Conservation (phyloP, 1,140 invertebrate species). For the Leptinotarsa lineolata region DNA sequence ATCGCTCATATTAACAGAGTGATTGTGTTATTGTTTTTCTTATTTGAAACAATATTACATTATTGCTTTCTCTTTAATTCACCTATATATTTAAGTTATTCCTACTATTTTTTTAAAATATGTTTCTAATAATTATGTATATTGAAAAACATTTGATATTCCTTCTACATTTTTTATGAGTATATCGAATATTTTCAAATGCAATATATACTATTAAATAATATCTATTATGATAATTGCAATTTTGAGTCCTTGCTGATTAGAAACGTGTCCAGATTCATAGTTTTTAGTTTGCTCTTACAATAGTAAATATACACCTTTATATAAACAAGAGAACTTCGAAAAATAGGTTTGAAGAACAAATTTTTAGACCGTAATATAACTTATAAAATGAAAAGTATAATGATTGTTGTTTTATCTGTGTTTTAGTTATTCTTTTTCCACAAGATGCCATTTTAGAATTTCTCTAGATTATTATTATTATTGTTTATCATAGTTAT, state of each 20-base stretch:
- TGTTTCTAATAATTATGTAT: neutral
- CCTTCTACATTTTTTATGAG: too few species aligned
- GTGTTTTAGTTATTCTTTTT: neutral
- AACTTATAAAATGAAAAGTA: neutral
- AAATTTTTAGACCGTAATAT: neutral
- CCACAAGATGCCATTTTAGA: slow-evolving; percentile 34
- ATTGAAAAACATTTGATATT: too few species aligned
- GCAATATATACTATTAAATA: neutral
- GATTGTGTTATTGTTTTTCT: neutral
- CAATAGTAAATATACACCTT: neutral
- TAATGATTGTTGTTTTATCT: neutral
- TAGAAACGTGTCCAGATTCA: neutral
- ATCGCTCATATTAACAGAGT: slow-evolving; percentile 3
- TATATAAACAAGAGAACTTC: neutral
- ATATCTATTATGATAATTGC: slow-evolving; percentile 2
- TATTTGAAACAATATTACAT: neutral
- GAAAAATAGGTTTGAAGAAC: neutral
- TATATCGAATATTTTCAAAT: neutral
- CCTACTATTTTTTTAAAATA: neutral
- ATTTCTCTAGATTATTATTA: slow-evolving; percentile 26
- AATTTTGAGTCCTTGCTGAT: neutral
- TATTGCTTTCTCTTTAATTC: neutral
- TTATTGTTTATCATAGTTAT: slow-evolving; percentile 36
- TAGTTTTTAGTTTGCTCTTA: slow-evolving; percentile 8
- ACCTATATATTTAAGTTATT: neutral